Conservation (phyloP, 2,888 invertebrate genomes). For the Drosophila fungiperda region DNA sequence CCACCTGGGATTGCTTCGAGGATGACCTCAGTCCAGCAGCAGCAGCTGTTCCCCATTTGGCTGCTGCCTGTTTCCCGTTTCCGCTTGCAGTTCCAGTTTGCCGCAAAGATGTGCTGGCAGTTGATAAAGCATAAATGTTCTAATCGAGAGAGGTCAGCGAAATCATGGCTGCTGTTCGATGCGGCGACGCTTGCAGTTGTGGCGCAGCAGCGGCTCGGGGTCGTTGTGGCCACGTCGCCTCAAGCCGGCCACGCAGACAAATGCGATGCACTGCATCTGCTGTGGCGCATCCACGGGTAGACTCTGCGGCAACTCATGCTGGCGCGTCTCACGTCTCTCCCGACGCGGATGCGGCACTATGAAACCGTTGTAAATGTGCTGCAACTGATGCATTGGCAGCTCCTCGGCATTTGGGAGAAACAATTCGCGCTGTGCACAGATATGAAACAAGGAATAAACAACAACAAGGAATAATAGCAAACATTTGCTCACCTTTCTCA, state of each 20-base stretch:
- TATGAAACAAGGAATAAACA: background rate
- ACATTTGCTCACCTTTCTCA: conserved; percentile 20
- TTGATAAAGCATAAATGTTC: background rate
- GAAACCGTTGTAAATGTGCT: conserved; percentile 48
- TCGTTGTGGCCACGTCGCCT: conserved; percentile 43
- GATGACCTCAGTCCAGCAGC: background rate
- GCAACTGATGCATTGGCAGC: conserved; percentile 33
- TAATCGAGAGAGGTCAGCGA: background rate
- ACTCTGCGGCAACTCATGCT: background rate
- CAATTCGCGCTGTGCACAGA: conserved; percentile 42
- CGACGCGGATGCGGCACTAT: conserved; percentile 48
- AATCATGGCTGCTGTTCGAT: conserved; percentile 10
- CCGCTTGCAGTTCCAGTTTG: background rate
- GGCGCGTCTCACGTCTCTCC: conserved; percentile 37
- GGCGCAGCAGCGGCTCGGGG: background rate
- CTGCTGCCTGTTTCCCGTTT: background rate
- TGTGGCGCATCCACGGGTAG: conserved; percentile 25
- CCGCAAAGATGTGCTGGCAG: background rate
- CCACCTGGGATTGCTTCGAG: background rate
- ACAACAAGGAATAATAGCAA: background rate
- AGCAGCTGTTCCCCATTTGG: background rate
- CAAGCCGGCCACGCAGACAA: conserved; percentile 30
- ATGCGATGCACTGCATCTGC: conserved; percentile 36
- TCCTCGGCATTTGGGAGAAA: conserved; percentile 28
- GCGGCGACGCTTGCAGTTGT: conserved; percentile 21